These are phyloP conservation scores for Aurelia aurita complex sp. Pacific DNA, from an alignment of 30 jellyfish, hydroid and myxozoan genomes.

Conservation along the genomic window DNA sequence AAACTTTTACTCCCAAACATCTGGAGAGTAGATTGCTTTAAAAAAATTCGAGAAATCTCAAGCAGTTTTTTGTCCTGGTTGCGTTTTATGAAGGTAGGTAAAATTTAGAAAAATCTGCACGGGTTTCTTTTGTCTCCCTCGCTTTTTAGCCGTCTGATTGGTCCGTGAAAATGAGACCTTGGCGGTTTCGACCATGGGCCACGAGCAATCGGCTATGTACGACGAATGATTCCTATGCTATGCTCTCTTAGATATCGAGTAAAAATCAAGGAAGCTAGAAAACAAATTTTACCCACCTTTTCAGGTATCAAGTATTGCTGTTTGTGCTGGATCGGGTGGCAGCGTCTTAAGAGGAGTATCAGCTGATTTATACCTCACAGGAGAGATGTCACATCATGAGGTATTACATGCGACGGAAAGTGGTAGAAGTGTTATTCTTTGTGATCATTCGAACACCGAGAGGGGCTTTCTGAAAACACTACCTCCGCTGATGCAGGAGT, in stretches of 20 bases:
- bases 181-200: no score
- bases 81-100: no score
- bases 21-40: no score
- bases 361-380: conserved; percentile 88
- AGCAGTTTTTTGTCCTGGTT: no score
- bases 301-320: conserved; percentile 86
- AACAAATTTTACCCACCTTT: background rate
- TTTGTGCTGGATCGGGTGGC: conserved; percentile 99
- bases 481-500: conserved; percentile 19
- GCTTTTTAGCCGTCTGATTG: no score
- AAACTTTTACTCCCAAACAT: no score
- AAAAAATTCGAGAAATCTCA: no score
- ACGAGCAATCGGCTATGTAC: no score
- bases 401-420: conserved; percentile 88
- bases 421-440: conserved; percentile 73
- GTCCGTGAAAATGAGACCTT: no score
- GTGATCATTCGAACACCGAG: conserved; percentile 97
- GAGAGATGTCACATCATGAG: conserved; percentile 99
- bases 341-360: conserved; percentile 79
- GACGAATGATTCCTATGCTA: no score
- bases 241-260: background rate
- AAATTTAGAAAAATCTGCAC: no score
- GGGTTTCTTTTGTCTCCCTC: no score
- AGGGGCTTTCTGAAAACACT: conserved; percentile 77
- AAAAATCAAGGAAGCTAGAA: background rate